Evolutionary conservation across 2,113 vertebrate species (phyloP).

Genomic region (Triplophysa siluroides): DNA sequence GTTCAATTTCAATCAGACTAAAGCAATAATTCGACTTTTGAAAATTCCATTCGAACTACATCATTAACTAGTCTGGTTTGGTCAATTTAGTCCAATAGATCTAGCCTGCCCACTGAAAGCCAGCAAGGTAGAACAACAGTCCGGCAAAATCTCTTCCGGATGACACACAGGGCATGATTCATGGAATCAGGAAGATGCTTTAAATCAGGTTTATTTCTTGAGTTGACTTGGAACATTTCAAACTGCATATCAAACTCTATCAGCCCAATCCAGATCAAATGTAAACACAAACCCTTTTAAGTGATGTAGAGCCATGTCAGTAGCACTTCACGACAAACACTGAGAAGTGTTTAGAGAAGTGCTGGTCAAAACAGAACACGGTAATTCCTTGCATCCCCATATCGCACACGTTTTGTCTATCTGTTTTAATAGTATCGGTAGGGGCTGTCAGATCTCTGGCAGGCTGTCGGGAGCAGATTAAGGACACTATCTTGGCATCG

Average conservation of each 20-base stretch:
- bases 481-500: slow-evolving; percentile 68
- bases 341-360: slow-evolving; percentile 4
- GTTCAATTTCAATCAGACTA: no score
- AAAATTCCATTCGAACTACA: no score
- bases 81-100: no score
- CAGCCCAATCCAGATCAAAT: slow-evolving; percentile 20
- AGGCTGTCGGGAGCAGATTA: slow-evolving; percentile 64
- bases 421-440: slow-evolving; percentile 62
- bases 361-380: slow-evolving; percentile 26
- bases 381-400: slow-evolving; percentile 61
- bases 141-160: no score
- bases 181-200: background rate
- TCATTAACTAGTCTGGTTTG: no score
- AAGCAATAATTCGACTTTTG: no score
- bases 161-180: background rate
- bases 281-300: slow-evolving; percentile 19
- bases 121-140: no score
- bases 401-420: slow-evolving; percentile 58
- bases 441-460: slow-evolving; percentile 67
- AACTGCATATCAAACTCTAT: slow-evolving; percentile 9
- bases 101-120: background rate
- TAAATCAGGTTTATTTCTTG: slow-evolving; percentile 9
- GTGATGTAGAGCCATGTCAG: slow-evolving; percentile 23
- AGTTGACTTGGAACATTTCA: slow-evolving; percentile 14
- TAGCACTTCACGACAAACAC: slow-evolving; percentile 10